Conservation (phyloP, 2,888 invertebrate genomes). For the Salticus scenicus region DNA sequence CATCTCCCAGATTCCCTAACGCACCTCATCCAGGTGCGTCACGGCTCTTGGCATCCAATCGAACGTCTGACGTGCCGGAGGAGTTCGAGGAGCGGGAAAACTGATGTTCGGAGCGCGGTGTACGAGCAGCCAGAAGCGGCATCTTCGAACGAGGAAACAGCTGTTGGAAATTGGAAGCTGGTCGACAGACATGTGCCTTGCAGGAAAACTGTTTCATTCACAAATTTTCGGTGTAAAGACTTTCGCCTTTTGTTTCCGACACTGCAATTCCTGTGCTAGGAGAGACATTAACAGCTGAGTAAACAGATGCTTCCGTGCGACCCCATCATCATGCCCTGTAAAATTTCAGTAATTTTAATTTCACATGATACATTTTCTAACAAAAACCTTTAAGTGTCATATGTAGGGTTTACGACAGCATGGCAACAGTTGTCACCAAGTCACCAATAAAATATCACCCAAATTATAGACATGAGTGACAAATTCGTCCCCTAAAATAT, state of each 20-base stretch:
- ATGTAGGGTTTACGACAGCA: no score
- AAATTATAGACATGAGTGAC: no score
- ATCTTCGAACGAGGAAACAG: slow-evolving; percentile 60
- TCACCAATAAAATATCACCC: no score
- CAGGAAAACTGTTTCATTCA: slow-evolving; percentile 4
- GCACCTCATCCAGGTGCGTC: neutral
- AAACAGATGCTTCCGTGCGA: slow-evolving; percentile 8
- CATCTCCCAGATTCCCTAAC: neutral
- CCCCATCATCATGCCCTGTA: no score
- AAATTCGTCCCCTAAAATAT: no score
- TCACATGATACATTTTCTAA: no score
- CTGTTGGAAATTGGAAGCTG: slow-evolving; percentile 19
- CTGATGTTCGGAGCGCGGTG: slow-evolving; percentile 26
- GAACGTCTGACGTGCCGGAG: neutral
- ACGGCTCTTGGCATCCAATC: neutral
- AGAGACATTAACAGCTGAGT: neutral
- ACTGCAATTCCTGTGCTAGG: neutral
- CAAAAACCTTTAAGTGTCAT: no score
- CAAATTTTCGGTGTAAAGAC: neutral
- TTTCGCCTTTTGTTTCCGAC: slow-evolving; percentile 16
- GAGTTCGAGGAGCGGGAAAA: slow-evolving; percentile 15
- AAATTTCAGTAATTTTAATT: no score
- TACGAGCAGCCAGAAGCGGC: slow-evolving; percentile 49
- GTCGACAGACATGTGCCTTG: neutral
- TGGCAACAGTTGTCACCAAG: no score